Percentiles rank a stretch among this genome's conserved stretches.
Evolutionary conservation across 2,888 invertebrate species (phyloP).

Genomic region (Phengaris arion): DNA sequence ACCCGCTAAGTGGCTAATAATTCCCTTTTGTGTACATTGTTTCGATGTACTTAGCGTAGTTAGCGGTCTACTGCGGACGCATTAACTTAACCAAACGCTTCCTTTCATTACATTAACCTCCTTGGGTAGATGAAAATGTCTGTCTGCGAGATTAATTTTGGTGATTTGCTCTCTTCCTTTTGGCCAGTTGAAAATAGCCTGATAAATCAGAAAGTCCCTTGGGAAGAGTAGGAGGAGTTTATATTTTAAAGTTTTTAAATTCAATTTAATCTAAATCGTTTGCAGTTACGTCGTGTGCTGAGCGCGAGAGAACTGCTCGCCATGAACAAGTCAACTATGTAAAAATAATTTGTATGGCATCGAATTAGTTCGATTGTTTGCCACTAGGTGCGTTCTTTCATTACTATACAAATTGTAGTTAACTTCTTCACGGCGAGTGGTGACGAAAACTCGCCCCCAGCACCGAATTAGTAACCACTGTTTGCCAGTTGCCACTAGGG

Average conservation of each 20-base stretch:
- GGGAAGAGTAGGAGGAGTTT: neutral
- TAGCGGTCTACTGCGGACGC: constrained; percentile 32
- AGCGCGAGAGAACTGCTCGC: no score
- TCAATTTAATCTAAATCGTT: neutral
- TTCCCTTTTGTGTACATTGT: constrained; percentile 32
- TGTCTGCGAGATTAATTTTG: constrained; percentile 27
- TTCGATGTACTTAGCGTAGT: constrained; percentile 31
- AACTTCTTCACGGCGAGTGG: no score
- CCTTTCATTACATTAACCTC: constrained; percentile 31
- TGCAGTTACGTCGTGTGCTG: no score
- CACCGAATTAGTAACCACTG: no score
- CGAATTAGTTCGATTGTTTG: no score
- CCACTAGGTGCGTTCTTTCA: no score
- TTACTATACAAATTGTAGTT: no score
- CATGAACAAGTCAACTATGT: no score
- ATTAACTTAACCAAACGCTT: constrained; percentile 36
- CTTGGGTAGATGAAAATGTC: constrained; percentile 3
- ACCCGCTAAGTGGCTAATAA: constrained; percentile 23
- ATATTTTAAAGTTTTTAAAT: neutral
- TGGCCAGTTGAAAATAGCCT: neutral
- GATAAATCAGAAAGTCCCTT: neutral
- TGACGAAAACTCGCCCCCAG: no score
- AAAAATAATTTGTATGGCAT: no score
- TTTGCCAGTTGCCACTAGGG: no score
- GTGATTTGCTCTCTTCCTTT: neutral